phyloP scores from a whole-genome alignment of 2,888 invertebrate species.

The Papilio elwesi region DNA sequence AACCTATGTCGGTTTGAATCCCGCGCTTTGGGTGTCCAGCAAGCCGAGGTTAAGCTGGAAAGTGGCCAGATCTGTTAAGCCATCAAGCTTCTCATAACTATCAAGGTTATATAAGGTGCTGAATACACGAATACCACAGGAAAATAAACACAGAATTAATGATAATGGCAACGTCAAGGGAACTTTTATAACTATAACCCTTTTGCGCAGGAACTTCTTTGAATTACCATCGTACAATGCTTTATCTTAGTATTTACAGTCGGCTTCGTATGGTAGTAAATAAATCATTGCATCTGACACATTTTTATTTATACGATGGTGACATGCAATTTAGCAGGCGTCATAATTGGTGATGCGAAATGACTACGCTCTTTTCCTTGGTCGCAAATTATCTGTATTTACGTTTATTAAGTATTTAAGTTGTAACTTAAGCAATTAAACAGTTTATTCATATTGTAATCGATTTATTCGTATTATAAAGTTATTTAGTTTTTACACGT shows the following conservation, averaged over 20 bases:
- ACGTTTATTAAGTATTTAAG: conserved; percentile 28
- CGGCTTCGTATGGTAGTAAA: conserved; percentile 10
- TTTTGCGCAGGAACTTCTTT: neutral
- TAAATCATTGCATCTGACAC: conserved; percentile 35
- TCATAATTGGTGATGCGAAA: conserved; percentile 32
- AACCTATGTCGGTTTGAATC: conserved; percentile 52
- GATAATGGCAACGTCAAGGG: neutral
- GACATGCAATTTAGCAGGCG: conserved; percentile 31
- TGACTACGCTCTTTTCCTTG: neutral
- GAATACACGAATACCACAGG: no score
- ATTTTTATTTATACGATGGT: conserved; percentile 36
- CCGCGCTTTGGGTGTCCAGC: conserved; percentile 49
- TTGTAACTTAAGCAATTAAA: conserved; percentile 58
- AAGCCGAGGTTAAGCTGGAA: conserved; percentile 33
- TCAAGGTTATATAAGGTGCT: no score
- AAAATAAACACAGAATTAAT: neutral
- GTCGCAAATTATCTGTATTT: conserved; percentile 10
- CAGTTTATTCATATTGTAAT: conserved; percentile 68
- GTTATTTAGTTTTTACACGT: neutral
- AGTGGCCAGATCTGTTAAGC: conserved; percentile 11
- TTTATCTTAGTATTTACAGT: conserved; percentile 43
- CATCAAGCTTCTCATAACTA: no score
- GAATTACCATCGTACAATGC: neutral
- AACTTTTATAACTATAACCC: neutral
- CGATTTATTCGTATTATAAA: no score